These are phyloP conservation scores for Chelonoidis abingdonii DNA, from an alignment of 2,113 vertebrate genomes.

Conservation along the genomic window DNA sequence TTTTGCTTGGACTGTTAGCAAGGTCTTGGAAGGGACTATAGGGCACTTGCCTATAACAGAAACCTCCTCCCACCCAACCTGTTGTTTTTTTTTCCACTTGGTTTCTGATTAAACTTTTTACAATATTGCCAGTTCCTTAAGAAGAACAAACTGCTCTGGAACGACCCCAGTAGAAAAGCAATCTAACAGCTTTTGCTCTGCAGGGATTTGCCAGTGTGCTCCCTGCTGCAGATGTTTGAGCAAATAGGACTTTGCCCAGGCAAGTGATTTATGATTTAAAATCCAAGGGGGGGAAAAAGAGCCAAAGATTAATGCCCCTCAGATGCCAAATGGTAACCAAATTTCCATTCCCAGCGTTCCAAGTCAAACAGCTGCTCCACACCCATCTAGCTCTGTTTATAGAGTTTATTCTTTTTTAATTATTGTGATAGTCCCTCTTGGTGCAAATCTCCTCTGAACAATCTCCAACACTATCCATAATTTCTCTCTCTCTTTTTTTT, in stretches of 20 bases:
- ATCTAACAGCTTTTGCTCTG: background rate
- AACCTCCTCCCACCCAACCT: background rate
- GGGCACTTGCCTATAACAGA: background rate
- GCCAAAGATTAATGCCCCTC: background rate
- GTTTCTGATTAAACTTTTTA: background rate
- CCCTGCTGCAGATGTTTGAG: background rate
- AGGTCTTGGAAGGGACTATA: background rate
- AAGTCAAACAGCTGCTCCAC: background rate
- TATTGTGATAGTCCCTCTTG: background rate
- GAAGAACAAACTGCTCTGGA: background rate
- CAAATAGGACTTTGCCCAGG: background rate
- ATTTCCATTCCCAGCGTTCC: background rate
- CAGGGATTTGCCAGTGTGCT: background rate
- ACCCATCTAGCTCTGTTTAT: background rate
- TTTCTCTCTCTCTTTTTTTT: background rate
- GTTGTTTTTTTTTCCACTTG: background rate
- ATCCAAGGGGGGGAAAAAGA: background rate
- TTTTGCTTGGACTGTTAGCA: background rate
- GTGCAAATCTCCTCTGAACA: background rate
- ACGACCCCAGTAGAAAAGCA: background rate
- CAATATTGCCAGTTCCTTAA: background rate
- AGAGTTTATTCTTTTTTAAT: constrained; percentile 6
- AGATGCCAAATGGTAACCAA: background rate
- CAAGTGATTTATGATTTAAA: background rate
- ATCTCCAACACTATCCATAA: background rate